A percentile compares a stretch with the other conserved stretches of the same genome.
Evolutionary conservation across 2,113 vertebrate species (phyloP).

Genomic region (Phocoena sinus): DNA sequence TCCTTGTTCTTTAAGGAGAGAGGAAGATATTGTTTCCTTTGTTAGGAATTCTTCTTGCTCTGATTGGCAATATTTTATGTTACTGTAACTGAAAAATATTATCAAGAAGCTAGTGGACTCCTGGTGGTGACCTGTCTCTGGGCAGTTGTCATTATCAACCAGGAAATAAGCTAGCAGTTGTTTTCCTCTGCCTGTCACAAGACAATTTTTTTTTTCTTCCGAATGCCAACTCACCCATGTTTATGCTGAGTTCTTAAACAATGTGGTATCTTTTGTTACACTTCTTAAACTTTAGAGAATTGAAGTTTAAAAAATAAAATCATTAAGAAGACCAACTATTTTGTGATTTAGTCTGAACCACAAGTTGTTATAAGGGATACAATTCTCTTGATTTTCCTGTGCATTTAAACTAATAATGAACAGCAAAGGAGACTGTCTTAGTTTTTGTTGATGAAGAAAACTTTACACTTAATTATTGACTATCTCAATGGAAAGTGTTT

Average conservation of each 20-base stretch:
- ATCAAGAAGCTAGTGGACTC: neutral
- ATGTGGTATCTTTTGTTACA: neutral
- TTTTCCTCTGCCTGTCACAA: neutral
- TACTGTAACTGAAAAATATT: conserved; percentile 7
- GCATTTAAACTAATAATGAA: neutral
- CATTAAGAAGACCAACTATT: neutral
- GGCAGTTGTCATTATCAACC: neutral
- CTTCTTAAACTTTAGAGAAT: neutral
- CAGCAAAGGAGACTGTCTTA: neutral
- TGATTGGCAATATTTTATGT: neutral
- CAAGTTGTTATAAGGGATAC: neutral
- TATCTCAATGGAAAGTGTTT: neutral
- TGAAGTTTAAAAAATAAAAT: neutral
- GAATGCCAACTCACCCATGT: neutral
- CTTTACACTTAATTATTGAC: neutral
- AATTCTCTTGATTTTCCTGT: neutral
- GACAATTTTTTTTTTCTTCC: neutral
- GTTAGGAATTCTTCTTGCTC: neutral
- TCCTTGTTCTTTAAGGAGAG: neutral
- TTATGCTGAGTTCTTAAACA: neutral
- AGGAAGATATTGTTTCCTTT: neutral
- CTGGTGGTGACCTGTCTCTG: neutral
- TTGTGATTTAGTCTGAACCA: neutral
- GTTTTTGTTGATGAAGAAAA: neutral
- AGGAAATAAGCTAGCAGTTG: neutral